A percentile compares a stretch with the other conserved stretches of the same genome.
Evolutionary conservation across 2,113 vertebrate species (phyloP).

Genomic region (Oncorhynchus masou): DNA sequence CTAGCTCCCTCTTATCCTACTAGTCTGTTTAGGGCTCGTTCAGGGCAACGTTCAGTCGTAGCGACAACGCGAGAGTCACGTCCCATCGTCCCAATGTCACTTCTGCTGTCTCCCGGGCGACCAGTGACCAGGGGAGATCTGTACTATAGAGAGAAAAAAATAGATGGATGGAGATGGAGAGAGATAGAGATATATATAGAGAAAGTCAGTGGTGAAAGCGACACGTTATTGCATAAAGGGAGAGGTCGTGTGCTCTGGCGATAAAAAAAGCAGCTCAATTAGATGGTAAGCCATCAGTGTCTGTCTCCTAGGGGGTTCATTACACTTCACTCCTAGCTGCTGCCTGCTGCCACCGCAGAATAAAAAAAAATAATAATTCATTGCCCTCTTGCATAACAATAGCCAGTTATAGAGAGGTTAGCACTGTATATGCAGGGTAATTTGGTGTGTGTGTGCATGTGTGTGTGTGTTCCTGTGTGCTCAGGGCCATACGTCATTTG

Average conservation of each 20-base stretch:
- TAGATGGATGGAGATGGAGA: constrained; percentile 31
- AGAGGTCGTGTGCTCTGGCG: constrained; percentile 63
- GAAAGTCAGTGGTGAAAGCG: constrained; percentile 28
- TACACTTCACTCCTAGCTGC: constrained; percentile 59
- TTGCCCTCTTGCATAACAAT: constrained; percentile 67
- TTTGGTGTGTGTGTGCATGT: constrained; percentile 49
- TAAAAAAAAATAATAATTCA: constrained; percentile 58
- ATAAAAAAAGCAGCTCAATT: constrained; percentile 76
- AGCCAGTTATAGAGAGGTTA: constrained; percentile 56
- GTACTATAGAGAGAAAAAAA: constrained; percentile 50
- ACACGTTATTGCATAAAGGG: constrained; percentile 54
- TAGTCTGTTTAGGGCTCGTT: constrained; percentile 47
- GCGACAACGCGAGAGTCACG: constrained; percentile 50
- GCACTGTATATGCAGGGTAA: constrained; percentile 51
- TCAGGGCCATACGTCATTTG: constrained; percentile 24
- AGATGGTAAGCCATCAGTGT: constrained; percentile 72
- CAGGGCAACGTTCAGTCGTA: constrained; percentile 39
- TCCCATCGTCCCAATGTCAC: constrained; percentile 72
- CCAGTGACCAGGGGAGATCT: constrained; percentile 60
- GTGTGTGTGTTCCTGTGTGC: constrained; percentile 25
- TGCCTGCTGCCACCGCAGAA: neutral
- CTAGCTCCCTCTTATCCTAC: neutral
- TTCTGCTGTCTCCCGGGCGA: constrained; percentile 60
- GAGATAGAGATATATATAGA: constrained; percentile 8
- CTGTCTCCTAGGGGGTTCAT: constrained; percentile 65